Base-by-base conservation (phyloP, 2,797 vertebrate genomes). In the Pygocentrus nattereri region DNA sequence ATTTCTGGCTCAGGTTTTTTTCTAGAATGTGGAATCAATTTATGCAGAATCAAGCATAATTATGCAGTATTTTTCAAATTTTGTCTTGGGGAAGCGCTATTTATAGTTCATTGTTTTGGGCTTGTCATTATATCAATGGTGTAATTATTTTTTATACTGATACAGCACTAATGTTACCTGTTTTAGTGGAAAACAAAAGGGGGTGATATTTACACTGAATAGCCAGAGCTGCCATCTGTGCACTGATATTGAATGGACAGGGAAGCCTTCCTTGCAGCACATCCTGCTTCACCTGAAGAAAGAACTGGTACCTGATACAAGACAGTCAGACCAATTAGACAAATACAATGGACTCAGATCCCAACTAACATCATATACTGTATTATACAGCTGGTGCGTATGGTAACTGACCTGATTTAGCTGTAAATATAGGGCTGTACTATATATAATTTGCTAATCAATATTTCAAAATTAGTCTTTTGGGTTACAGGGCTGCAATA, bases 241-340 rank as follows among this genome's bases (percentile, higher is more conserved):
- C 92, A 21, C 95, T 94, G 71, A 86, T 88, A 68, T 91, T 92
- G 78, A 85, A 1, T 0, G 94, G 88, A 80, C 95, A 96, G 18
- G 96, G 96, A 80, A 97, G 88, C 15, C 96, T 94, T 44, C 96
- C 96, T 88, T 97, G 96, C 64, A 97, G 91, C 78, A 97, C 92
- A 76, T 97, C 96, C 88, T 97, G 96, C 85, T 97, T 97, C 82
- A 97, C 94, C 85, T 97, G 96, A 75, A 97, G 91, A 87, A 96
- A 97, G 91, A 97, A 95, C 88, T 97, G 96, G 83, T 97, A 97
- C 86, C 96, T 97, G 88, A 74, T 25, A 75, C 12, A 71, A 68
- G 52, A 75, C 31, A 77, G 65, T 41, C 11, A 49, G 31, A 16
- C 12, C 64, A 68, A 47, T 71, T 25, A 74, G 8, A 73, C 61